Percentiles rank a stretch among this genome's conserved stretches.
phyloP scores from a whole-genome alignment of 1,140 invertebrate species.

The Ericerus pela region DNA sequence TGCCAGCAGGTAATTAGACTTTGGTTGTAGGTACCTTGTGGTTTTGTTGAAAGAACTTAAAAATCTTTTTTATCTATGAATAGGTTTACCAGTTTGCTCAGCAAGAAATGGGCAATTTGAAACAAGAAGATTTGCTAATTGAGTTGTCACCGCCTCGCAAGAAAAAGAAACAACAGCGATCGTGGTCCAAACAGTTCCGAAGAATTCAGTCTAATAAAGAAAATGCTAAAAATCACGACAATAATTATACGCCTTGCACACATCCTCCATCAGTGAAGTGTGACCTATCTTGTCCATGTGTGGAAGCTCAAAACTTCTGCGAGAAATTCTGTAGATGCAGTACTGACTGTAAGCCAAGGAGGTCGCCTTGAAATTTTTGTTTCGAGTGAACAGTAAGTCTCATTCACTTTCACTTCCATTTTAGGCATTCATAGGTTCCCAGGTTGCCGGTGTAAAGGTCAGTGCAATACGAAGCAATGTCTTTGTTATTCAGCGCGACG shows the following conservation, averaged over 20 bases:
- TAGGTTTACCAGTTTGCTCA: constrained; percentile 82
- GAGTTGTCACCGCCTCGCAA: constrained; percentile 67
- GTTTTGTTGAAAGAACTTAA: not conserved
- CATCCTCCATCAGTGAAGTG: constrained; percentile 72
- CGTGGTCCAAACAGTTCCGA: constrained; percentile 90
- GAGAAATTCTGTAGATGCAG: constrained; percentile 97
- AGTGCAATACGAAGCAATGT: constrained; percentile 97
- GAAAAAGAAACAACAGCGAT: constrained; percentile 89
- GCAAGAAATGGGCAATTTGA: constrained; percentile 67
- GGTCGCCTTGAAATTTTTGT: too few species aligned
- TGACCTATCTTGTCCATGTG: constrained; percentile 79
- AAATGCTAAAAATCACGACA: constrained; percentile 54
- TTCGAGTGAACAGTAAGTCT: too few species aligned
- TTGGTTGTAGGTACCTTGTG: not conserved
- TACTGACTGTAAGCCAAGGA: constrained; percentile 81
- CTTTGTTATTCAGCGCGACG: constrained; percentile 94
- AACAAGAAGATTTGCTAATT: constrained; percentile 54
- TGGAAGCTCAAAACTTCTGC: constrained; percentile 88
- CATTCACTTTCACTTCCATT: too few species aligned
- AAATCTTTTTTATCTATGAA: not conserved
- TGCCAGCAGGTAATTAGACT: constrained; percentile 74
- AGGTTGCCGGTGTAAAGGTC: constrained; percentile 92
- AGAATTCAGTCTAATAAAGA: constrained; percentile 90
- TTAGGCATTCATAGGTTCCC: constrained; percentile 88
- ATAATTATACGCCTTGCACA: constrained; percentile 91